Evolutionary conservation across 1,140 invertebrate species (phyloP).

Genomic region (Drosophila prosaltans): DNA sequence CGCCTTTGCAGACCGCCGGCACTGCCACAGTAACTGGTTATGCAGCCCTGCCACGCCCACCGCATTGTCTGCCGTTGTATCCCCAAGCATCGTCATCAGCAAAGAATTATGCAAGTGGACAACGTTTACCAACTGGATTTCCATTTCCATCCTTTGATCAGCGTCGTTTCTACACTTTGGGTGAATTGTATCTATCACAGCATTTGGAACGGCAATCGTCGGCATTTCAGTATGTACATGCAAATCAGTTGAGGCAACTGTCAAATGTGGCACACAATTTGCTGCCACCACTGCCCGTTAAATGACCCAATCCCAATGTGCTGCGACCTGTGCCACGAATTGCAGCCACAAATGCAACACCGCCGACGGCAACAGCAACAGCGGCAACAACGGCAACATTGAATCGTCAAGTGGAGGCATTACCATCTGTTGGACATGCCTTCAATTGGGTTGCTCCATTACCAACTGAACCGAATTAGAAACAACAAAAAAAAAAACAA

Average conservation of each 20-base stretch:
- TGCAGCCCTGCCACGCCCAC: constrained; percentile 49
- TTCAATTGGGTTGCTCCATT: constrained; percentile 66
- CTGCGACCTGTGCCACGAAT: constrained; percentile 78
- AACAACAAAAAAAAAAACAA: constrained; percentile 48
- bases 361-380: constrained; percentile 17
- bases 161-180: constrained; percentile 72
- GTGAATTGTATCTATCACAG: constrained; percentile 77
- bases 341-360: constrained; percentile 46
- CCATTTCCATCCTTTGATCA: constrained; percentile 74
- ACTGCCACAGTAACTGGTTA: constrained; percentile 25
- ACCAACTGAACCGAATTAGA: constrained; percentile 30
- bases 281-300: constrained; percentile 70
- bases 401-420: constrained; percentile 21
- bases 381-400: constrained; percentile 11
- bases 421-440: constrained; percentile 34
- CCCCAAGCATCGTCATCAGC: constrained; percentile 20
- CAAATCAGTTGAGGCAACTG: constrained; percentile 73
- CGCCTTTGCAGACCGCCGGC: not conserved
- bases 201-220: constrained; percentile 73
- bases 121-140: constrained; percentile 52
- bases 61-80: constrained; percentile 47
- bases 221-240: constrained; percentile 81
- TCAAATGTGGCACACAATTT: constrained; percentile 65
- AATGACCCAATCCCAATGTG: constrained; percentile 80
- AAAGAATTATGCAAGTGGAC: constrained; percentile 52